Evolutionary conservation across 2,113 vertebrate genomes (phyloP).

Genomic region (Hassar affinis): DNA sequence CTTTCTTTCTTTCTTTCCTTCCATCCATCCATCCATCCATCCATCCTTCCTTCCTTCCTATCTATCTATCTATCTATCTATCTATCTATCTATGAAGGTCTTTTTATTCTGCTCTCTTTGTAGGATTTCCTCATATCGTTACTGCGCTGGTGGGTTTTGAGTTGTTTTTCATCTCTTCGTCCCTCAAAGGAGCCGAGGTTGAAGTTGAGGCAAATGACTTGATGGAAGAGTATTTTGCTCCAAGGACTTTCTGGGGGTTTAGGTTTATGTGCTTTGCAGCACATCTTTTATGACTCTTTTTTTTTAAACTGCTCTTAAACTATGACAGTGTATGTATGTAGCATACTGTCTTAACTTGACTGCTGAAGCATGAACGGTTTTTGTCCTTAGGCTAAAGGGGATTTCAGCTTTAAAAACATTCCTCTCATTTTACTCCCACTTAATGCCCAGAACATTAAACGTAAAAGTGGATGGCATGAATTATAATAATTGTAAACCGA

Average conservation of each 20-base stretch:
- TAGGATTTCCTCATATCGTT: neutral
- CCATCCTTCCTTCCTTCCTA: no score
- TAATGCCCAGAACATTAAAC: conserved; percentile 18
- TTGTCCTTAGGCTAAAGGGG: conserved; percentile 30
- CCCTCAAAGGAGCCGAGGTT: no score
- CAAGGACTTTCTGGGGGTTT: neutral
- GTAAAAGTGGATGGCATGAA: neutral
- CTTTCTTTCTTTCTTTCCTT: no score
- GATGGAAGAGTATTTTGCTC: conserved; percentile 10
- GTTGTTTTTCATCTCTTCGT: neutral
- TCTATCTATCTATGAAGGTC: no score
- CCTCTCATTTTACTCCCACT: conserved; percentile 21
- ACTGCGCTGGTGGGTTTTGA: neutral
- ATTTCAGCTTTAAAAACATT: conserved; percentile 23
- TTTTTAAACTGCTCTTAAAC: neutral
- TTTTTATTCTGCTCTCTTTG: neutral
- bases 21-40: no score
- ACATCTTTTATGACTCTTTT: conserved; percentile 9
- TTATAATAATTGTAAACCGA: neutral
- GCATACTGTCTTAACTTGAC: conserved; percentile 43
- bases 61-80: no score
- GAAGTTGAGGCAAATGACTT: conserved; percentile 16
- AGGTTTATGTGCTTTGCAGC: neutral
- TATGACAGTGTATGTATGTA: neutral
- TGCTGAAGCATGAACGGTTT: conserved; percentile 17